Evolutionary conservation across 2,888 invertebrate species (phyloP), one percentile per base, ranked within the genome.

Genomic region (Eilema sororculum): DNA sequence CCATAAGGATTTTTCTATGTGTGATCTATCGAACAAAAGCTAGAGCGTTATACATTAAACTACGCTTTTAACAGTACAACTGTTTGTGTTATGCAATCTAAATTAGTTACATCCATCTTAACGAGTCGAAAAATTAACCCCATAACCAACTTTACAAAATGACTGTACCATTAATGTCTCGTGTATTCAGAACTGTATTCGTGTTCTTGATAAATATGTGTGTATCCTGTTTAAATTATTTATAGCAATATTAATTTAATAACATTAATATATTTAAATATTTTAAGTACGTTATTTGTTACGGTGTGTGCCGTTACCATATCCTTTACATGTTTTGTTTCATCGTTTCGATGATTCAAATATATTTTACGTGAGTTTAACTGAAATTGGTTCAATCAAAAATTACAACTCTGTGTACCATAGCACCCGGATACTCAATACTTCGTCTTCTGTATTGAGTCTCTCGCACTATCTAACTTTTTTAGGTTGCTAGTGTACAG

Each of bases 221-320:
- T 61, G n/a, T 52, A 52, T 52, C 52, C 52, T 52, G 52, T 52
- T 52, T 52, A n/a, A 52, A n/a, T 52, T n/a, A 52, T 52, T 46
- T 46, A 3, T 46, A 20, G 20, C 46, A 6, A 46, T 20, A 46
- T 20, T 20, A 46, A 46, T 46, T 46, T 20, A 20, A 6, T 20
- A 20, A 20, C 1, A 46, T 46, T 46, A 8, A 46, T 8, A 46
- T 46, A 46, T 20, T 20, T 46, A 20, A 20, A 46, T 20, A 46
- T 6, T 46, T 41, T 41, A 41, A n/a, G 41, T 16, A 16, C 41
- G 4, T 16, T 41, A 16, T 41, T 13, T 41, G 41, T 41, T 41
- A 13, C 16, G 13, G 16, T 41, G 41, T 41, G 41, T 41, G 41
- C 2, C 41, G 41, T 41, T 41, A 41, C 13, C 41, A 4, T 16